Percentiles rank a stretch among this genome's conserved stretches.
Conservation (phyloP, 2,797 vertebrate species). For the Eulemur mongoz region DNA sequence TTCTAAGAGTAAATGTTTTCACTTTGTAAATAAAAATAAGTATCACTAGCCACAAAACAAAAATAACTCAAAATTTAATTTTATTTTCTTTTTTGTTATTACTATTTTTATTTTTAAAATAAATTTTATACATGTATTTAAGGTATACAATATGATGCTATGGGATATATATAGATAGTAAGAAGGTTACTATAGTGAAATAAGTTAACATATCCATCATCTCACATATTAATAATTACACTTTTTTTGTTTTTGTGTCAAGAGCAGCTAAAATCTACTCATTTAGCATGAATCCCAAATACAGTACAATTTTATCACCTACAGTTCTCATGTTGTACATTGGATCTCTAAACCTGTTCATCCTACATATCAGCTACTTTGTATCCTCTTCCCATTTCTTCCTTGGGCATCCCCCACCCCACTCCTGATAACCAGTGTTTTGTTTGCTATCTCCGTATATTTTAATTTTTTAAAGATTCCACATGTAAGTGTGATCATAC, state of each 20-base stretch:
- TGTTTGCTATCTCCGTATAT: neutral
- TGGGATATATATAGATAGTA: neutral
- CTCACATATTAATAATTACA: neutral
- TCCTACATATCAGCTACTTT: neutral
- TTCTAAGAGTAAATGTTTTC: neutral
- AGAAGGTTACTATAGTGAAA: neutral
- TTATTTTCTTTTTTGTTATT: neutral
- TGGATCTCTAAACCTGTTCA: neutral
- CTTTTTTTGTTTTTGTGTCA: neutral
- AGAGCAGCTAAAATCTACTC: neutral
- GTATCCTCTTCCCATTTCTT: neutral
- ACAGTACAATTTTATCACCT: neutral
- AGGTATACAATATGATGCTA: neutral
- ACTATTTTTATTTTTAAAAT: neutral
- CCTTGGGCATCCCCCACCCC: fast-evolving
- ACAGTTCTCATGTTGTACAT: neutral
- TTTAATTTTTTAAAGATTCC: neutral
- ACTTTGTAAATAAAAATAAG: neutral
- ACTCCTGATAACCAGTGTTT: neutral
- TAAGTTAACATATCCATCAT: neutral
- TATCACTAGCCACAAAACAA: neutral
- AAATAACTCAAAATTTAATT: neutral
- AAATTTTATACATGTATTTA: neutral
- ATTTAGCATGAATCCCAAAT: neutral
- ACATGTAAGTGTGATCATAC: neutral